Percentiles rank a stretch among this genome's conserved stretches.
Evolutionary conservation across 2,797 vertebrate species (phyloP).

Genomic region (Allenopithecus nigroviridis): DNA sequence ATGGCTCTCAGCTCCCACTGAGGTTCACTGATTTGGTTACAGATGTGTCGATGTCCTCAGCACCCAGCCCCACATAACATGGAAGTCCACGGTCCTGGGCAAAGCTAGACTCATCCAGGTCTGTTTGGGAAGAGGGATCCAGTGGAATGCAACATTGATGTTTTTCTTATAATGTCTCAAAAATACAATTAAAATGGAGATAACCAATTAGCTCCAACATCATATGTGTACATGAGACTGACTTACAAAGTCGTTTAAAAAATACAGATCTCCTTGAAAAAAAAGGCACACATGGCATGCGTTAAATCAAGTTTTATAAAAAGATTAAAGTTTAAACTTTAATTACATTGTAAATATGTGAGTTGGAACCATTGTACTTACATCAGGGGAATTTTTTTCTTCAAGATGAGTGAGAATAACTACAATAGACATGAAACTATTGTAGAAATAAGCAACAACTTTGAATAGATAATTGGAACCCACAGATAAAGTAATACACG

Average conservation of each 20-base stretch:
- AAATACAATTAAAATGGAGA: background rate
- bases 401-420: background rate
- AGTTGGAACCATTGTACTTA: background rate
- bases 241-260: background rate
- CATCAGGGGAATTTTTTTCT: background rate
- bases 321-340: background rate
- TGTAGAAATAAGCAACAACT: background rate
- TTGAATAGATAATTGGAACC: background rate
- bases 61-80: background rate
- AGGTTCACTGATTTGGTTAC: conserved; percentile 42
- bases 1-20: conserved; percentile 34
- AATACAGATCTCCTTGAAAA: background rate
- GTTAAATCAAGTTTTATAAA: conserved; percentile 19
- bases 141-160: conserved; percentile 3
- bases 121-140: background rate
- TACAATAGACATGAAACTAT: background rate
- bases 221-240: background rate
- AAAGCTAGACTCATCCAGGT: background rate
- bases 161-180: background rate
- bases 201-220: background rate
- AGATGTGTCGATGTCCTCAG: conserved; percentile 40
- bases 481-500: background rate
- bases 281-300: background rate
- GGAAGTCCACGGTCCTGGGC: background rate
- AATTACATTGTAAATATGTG: conserved; percentile 21